Evolutionary conservation across 2,797 vertebrate genomes (phyloP), one percentile per base, ranked within the genome.

Genomic region (Todus mexicanus): DNA sequence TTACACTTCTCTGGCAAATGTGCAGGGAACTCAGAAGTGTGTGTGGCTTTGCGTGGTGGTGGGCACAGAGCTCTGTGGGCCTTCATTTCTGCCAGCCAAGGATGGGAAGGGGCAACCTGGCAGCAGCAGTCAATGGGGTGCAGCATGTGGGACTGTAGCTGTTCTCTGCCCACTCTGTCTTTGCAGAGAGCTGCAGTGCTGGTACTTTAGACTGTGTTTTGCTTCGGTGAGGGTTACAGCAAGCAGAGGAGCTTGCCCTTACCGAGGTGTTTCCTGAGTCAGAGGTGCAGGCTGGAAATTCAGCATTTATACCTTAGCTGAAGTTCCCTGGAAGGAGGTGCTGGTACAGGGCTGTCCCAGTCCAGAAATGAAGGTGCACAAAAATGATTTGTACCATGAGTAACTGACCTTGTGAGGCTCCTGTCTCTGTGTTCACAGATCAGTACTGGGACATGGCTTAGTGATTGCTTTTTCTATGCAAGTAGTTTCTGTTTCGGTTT

Each of bases 101-200:
- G 29, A 43, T 19, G 57, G 20, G 61, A 45, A 33, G 8, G 61
- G 40, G 6, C 0, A 2, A 31, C 25, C 43, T 74, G 57, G 53
- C 60, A 54, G 35, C 60, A 54, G 35, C 35, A 60, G 53, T 10
- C 10, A 4, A 2, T 19, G 35, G 60, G 26, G 29, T 35, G 66
- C 82, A 74, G 59, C 0, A 0, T 6, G 48, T 0, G 4, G 27
- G 14, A 47, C 27, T 64, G 59, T 15, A 35, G 47, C 51, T 0
- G 0, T 40, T 72, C 12, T 26, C 50, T 47, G 31, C 40, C 40
- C 22, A 38, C 43, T 65, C 40, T 47, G 33, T 12, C 40, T 64
- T 33, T 77, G 43, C 35, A 27, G 48, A 45, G 27, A 15, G 23
- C 53, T 51, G 33, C 5, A 1, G 5, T 37, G 40, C 16, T 4